Conservation (phyloP, 2,888 invertebrate genomes). For the Tribolium freemani region DNA sequence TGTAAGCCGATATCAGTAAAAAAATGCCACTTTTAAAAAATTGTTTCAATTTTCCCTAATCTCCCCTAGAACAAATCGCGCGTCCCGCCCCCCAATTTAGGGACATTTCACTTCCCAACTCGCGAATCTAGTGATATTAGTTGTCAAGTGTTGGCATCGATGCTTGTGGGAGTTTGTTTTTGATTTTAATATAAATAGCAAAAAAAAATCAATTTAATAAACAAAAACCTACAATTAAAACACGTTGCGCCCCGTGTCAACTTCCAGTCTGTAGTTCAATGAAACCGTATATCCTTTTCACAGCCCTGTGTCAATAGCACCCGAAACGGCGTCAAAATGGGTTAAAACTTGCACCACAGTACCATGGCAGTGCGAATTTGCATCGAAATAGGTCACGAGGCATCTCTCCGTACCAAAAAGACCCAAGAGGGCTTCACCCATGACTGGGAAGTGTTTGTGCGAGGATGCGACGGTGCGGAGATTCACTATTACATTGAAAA, state of each 20-base stretch:
- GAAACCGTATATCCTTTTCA: not conserved
- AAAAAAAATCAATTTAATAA: conserved; percentile 29
- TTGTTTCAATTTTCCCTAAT: not conserved
- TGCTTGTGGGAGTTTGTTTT: conserved; percentile 35
- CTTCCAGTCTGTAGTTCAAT: not conserved
- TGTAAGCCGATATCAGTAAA: too few relatives aligned
- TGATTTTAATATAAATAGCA: conserved; percentile 20
- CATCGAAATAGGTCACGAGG: conserved; percentile 94
- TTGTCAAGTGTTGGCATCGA: conserved; percentile 5
- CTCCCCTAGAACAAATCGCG: not conserved
- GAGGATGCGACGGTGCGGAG: conserved; percentile 88
- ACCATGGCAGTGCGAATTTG: conserved; percentile 45
- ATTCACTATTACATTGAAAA: conserved; percentile 94
- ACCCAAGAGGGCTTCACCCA: conserved; percentile 95
- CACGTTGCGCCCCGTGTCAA: too few relatives aligned
- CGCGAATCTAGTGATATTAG: conserved; percentile 1
- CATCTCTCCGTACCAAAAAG: conserved; percentile 83
- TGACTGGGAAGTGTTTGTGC: conserved; percentile 96
- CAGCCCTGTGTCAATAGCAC: not conserved
- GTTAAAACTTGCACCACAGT: conserved; percentile 8
- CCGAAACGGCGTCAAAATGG: conserved; percentile 16
- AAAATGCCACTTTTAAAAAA: too few relatives aligned
- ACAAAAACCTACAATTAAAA: conserved; percentile 4
- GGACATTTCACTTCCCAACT: not conserved
- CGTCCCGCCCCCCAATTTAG: not conserved